Evolutionary conservation across 2,888 invertebrate species (phyloP).

Genomic region (Rotaria socialis): DNA sequence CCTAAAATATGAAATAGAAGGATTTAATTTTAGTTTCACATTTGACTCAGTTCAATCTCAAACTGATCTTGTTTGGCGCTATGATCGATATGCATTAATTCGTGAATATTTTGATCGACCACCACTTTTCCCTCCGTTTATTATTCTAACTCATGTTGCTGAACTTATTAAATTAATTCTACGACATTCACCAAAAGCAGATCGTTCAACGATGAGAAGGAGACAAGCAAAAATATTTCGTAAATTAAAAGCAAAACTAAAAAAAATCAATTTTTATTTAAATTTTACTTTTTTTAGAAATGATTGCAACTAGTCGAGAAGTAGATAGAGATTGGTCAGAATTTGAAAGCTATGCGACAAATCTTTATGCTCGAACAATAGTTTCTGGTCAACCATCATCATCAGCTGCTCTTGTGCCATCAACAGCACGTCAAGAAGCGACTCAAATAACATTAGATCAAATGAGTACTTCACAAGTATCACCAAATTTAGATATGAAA

Average conservation of each 20-base stretch:
- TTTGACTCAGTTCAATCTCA: constrained; percentile 57
- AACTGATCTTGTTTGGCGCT: constrained; percentile 56
- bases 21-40: constrained; percentile 53
- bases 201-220: not conserved
- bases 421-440: not conserved
- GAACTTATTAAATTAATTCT: constrained; percentile 41
- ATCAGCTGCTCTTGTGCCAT: not conserved
- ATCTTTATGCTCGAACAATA: not conserved
- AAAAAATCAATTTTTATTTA: not conserved
- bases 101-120: constrained; percentile 57
- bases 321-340: constrained; percentile 15
- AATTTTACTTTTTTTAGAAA: not conserved
- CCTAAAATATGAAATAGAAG: constrained; percentile 31
- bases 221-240: not conserved
- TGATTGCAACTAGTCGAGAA: not conserved
- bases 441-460: not conserved
- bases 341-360: constrained; percentile 20
- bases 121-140: constrained; percentile 56
- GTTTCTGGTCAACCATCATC: not conserved
- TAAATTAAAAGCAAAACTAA: not conserved
- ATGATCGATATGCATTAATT: constrained; percentile 56
- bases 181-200: not conserved
- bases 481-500: not conserved
- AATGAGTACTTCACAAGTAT: not conserved
- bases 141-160: constrained; percentile 53